phyloP scores from a whole-genome alignment of 1,140 invertebrate species.

The Penaeus chinensis region DNA sequence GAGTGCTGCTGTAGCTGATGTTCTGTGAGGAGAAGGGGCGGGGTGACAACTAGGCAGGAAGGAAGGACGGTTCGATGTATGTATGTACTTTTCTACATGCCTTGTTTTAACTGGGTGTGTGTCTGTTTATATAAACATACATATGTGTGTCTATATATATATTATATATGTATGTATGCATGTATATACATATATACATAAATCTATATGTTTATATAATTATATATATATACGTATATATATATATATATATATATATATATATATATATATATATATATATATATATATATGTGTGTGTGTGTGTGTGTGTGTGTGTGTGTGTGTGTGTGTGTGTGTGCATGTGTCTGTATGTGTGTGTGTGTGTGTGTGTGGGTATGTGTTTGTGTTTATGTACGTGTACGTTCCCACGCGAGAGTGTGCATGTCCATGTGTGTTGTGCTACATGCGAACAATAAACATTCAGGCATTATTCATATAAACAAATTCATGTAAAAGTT shows the following conservation, averaged over 20 bases:
- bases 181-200: neutral
- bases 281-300: neutral
- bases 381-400: too few relatives aligned
- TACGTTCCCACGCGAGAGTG: too few relatives aligned
- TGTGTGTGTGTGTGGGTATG: neutral
- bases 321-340: neutral
- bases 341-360: neutral
- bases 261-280: slow-evolving; percentile 6
- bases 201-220: neutral
- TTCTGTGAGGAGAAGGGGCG: slow-evolving; percentile 72
- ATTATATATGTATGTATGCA: neutral
- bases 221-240: neutral
- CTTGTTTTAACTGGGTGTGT: neutral
- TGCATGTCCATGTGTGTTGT: too few relatives aligned
- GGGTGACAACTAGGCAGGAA: neutral
- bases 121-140: neutral
- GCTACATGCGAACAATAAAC: too few relatives aligned
- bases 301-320: neutral
- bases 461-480: too few relatives aligned
- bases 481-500: too few relatives aligned
- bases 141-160: neutral
- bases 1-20: slow-evolving; percentile 91
- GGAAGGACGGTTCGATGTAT: neutral
- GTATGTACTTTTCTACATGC: neutral
- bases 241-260: slow-evolving; percentile 9